Base-by-base conservation (phyloP, 2,113 vertebrate genomes). In the Ranitomeya variabilis region DNA sequence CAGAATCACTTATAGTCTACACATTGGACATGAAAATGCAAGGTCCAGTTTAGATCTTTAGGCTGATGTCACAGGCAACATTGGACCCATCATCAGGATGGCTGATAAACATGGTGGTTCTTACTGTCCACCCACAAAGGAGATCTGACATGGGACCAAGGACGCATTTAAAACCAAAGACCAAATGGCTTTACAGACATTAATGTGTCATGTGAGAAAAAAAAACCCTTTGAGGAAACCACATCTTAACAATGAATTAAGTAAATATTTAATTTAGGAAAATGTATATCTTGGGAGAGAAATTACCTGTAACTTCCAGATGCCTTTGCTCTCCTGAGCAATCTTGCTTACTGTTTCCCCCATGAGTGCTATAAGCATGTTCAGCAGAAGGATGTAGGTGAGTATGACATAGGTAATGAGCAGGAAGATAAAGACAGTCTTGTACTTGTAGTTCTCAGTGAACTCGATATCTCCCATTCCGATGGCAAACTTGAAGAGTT, bases 391-490 rank as follows among this genome's bases (percentile, higher is more conserved):
- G 91, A 99, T 98, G 92, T 99, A 99, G 0, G 98, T 99, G 79
- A 99, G 96, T 55, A 99, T 96, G 91, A 99, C 97, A 21, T 99
- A 99, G 51, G 93, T 86, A 84, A 99, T 96, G 83, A 99, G 90
- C 71, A 99, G 95, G 78, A 97, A 88, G 88, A 97, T 96, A 92
- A 99, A 99, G 45, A 99, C 93, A 15, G 94, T 93, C 85, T 94
- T 96, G 94, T 97, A 97, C 91, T 93, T 91, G 87, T 97, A 97
- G n/a, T 96, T 90, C 90, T 97, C 95, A 0, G 96, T 97, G 93
- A 99, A 99, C 92, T 99, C 98, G 94, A 99, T 94, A 93, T 99
- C 97, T 0, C 98, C 98, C 97, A 99, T 99, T 82, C 98, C 98
- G 0, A 99, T 99, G 89, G 98, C 98, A 93, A 99, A 99, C 93